phyloP scores from a whole-genome alignment of 2,888 invertebrate genomes.

The Candidula unifasciata region DNA sequence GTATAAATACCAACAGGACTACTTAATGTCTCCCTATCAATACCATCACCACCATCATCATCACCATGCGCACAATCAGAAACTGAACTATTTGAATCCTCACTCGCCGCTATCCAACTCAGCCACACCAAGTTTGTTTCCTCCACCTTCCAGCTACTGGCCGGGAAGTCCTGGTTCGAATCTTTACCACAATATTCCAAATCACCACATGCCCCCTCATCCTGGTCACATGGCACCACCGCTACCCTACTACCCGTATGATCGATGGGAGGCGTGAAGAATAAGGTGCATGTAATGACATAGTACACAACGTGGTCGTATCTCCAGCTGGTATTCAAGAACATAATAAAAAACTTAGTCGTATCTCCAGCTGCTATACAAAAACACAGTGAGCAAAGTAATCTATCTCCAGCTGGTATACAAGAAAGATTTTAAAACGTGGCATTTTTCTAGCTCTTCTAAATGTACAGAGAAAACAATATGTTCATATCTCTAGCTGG shows the following conservation, averaged over 20 bases:
- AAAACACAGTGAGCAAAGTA: no score
- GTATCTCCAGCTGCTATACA: no score
- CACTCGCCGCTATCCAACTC: slow-evolving; percentile 71
- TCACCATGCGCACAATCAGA: slow-evolving; percentile 83
- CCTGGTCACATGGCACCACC: slow-evolving; percentile 91
- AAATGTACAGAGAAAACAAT: no score
- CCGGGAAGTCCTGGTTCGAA: slow-evolving; percentile 63
- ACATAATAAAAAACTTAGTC: no score
- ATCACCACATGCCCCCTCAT: slow-evolving; percentile 82
- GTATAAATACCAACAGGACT: slow-evolving; percentile 97
- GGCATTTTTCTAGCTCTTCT: no score
- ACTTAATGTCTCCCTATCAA: slow-evolving; percentile 88
- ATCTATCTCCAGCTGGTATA: no score
- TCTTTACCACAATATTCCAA: slow-evolving; percentile 82
- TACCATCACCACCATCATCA: slow-evolving; percentile 72
- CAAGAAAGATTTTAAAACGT: no score
- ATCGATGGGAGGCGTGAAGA: slow-evolving; percentile 49
- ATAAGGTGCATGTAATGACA: not conserved
- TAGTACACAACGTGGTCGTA: not conserved
- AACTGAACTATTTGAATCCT: slow-evolving; percentile 91
- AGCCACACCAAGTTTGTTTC: slow-evolving; percentile 62
- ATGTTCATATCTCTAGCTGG: no score
- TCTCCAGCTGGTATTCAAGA: not conserved
- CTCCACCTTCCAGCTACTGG: slow-evolving; percentile 71
- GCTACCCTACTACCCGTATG: slow-evolving; percentile 86